Evolutionary conservation across 2,113 vertebrate genomes (phyloP), one percentile per base, ranked within the genome.

Genomic region (Aegotheles bennettii): DNA sequence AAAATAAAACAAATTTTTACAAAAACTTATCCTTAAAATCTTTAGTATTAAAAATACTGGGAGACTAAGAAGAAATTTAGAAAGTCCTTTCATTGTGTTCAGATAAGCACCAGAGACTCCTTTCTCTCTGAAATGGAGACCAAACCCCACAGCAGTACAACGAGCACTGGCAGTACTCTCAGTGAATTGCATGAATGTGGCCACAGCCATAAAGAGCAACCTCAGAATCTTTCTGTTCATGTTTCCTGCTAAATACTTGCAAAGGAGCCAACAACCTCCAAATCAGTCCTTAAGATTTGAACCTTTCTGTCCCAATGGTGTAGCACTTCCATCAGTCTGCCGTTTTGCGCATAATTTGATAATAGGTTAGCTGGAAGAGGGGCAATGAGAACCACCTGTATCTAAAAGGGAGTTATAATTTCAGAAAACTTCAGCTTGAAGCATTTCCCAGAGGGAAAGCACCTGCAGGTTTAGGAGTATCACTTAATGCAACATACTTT

Each of bases 281-380:
- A 87, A 95, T 90, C 40, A 97, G 93, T 90, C 91, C 87, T 94
- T 90, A 93, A 89, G 84, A 95, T 79, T 64, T 91, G 93, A 97
- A 94, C 76, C 36, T 80, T 85, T 89, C 89, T 93, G 53, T 95
- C 93, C 89, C 24, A 29, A 50, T 23, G 94, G 74, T 7, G 60
- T 84, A 88, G 70, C 5, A 8, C 47, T 95, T 77, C 56, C 7
- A 50, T 45, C 36, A 59, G 21, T 53, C 33, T 36, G 47, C 56
- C 26, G 81, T 88, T 94, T 50, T 87, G 78, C 59, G 90, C 51
- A 54, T 24, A 57, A 25, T 14, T 75, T 40, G 28, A 60, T 48
- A 77, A 54, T 10, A 61, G 26, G 53, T 9, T 56, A 73, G 17
- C 50, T 36, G 25, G 36, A 89, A 84, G 29, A 80, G 36, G 31